Conservation (phyloP, 2,888 invertebrate genomes). For the Mechanitis mazaeus region DNA sequence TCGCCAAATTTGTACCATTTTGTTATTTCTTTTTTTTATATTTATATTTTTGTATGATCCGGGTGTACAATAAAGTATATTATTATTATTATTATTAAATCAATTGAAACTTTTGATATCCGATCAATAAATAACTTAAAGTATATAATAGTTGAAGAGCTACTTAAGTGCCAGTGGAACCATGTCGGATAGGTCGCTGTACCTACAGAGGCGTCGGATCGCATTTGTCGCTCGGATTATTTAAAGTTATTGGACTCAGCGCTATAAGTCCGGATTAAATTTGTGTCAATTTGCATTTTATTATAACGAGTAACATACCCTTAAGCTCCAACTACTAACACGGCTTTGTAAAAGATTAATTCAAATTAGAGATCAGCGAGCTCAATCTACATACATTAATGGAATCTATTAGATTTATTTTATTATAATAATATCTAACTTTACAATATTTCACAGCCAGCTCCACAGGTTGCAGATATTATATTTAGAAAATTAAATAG, state of each 20-base stretch:
- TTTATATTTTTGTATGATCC: too few species aligned
- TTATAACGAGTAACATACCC: conserved; percentile 64
- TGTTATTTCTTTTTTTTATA: too few species aligned
- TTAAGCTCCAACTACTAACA: conserved; percentile 61
- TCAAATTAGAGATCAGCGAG: conserved; percentile 38
- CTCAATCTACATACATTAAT: conserved; percentile 29
- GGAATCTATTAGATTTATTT: conserved; percentile 32
- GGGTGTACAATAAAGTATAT: too few species aligned
- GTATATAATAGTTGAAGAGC: too few species aligned
- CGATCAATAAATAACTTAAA: too few species aligned
- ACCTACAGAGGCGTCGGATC: conserved; percentile 15
- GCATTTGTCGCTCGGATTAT: conserved; percentile 51
- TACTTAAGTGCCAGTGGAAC: too few species aligned
- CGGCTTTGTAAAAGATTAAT: conserved; percentile 54
- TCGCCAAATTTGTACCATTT: too few species aligned
- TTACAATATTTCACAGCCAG: not conserved
- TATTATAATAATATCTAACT: conserved; percentile 45
- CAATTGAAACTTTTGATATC: too few species aligned
- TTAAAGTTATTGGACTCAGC: conserved; percentile 65
- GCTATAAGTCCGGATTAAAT: conserved; percentile 69
- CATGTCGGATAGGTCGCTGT: too few species aligned
- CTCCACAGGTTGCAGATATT: not conserved
- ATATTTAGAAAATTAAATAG: too few species aligned
- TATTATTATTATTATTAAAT: too few species aligned
- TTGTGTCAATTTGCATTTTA: conserved; percentile 72